These are phyloP conservation scores for Campoplex nolae DNA, from an alignment of 2,888 invertebrate species.

Conservation along the genomic window DNA sequence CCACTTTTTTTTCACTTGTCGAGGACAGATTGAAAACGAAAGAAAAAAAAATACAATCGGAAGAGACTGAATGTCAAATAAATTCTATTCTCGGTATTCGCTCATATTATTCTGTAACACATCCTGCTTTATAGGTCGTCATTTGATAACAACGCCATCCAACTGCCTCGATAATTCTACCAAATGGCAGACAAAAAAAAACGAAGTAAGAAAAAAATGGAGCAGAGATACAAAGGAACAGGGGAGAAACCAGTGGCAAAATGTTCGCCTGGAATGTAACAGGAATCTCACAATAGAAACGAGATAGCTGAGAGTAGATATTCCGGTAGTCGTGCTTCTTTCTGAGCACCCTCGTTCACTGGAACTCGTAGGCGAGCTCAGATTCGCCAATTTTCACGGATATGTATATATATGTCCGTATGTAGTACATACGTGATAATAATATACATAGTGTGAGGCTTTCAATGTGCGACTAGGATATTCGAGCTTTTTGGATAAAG, in stretches of 20 bases:
- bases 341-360: slow-evolving; percentile 46
- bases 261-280: slow-evolving; percentile 34
- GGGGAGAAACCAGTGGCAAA: slow-evolving; percentile 22
- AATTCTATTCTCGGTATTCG: not conserved
- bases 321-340: slow-evolving; percentile 62
- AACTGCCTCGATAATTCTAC: not conserved
- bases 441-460: not conserved
- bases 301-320: slow-evolving; percentile 66
- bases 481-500: slow-evolving; percentile 45
- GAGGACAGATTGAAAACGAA: not conserved
- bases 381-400: slow-evolving; percentile 22
- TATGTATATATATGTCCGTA: not conserved
- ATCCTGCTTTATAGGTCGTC: slow-evolving; percentile 11
- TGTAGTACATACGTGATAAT: not conserved
- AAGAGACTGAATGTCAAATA: not conserved
- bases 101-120: not conserved
- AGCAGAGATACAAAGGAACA: slow-evolving; percentile 16
- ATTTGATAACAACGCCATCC: not conserved
- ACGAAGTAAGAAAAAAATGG: not conserved
- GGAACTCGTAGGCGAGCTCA: slow-evolving; percentile 50
- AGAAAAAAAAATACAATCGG: not conserved
- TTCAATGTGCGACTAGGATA: slow-evolving; percentile 27
- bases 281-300: slow-evolving; percentile 60
- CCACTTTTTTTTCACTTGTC: not conserved
- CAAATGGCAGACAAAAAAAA: not conserved